Conservation (phyloP, 1,140 invertebrate genomes). For the Euwallacea similis region DNA sequence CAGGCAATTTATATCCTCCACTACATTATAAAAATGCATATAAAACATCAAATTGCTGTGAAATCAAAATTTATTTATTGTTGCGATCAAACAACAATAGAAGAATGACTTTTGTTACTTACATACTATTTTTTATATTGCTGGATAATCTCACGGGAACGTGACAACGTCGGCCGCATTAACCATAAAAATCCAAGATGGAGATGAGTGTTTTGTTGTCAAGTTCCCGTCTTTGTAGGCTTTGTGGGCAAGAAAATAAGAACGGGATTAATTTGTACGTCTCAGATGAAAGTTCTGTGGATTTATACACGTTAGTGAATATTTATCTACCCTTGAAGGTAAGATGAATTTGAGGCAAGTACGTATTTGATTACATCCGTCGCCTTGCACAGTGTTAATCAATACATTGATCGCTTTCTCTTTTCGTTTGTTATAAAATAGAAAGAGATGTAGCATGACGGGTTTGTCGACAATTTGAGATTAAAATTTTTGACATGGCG, state of each 20-base stretch:
- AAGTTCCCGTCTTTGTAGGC: constrained; percentile 69
- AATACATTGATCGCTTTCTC: neutral
- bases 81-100: too few relatives aligned
- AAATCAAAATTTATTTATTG: too few relatives aligned
- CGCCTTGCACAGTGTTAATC: neutral
- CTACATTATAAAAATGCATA: too few relatives aligned
- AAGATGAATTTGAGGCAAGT: constrained; percentile 54
- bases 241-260: constrained; percentile 71
- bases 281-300: constrained; percentile 59
- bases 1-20: too few relatives aligned
- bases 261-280: constrained; percentile 66
- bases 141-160: too few relatives aligned
- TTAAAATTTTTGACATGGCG: too few relatives aligned
- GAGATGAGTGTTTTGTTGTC: constrained; percentile 40
- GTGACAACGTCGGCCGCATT: too few relatives aligned
- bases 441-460: neutral
- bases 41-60: too few relatives aligned
- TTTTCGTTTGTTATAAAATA: neutral
- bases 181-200: constrained; percentile 30
- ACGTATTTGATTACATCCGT: constrained; percentile 63
- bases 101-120: too few relatives aligned
- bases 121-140: too few relatives aligned
- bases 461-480: neutral
- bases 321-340: constrained; percentile 73
- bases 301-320: constrained; percentile 67